Percentiles rank a stretch among this genome's conserved stretches.
Evolutionary conservation across 2,113 vertebrate species (phyloP).

Genomic region (Oxygymnocypris stewartii): DNA sequence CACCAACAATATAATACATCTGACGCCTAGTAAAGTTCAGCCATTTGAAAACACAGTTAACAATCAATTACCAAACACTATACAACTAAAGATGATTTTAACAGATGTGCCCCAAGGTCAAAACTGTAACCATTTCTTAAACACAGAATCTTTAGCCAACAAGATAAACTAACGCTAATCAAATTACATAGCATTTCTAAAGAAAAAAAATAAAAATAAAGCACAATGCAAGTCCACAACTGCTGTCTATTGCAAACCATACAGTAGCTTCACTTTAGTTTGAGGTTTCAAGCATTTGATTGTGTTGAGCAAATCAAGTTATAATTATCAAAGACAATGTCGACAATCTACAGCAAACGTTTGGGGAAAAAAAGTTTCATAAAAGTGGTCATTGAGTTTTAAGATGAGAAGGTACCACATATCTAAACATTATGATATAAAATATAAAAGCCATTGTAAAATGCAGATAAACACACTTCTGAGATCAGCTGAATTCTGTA

Average conservation of each 20-base stretch:
- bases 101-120: slow-evolving; percentile 47
- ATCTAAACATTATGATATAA: neutral
- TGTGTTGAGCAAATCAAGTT: neutral
- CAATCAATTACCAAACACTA: slow-evolving; percentile 52
- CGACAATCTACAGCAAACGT: neutral
- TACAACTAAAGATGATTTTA: slow-evolving; percentile 33
- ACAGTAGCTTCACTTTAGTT: neutral
- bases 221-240: neutral
- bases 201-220: neutral
- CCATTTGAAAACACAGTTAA: slow-evolving; percentile 46
- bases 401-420: neutral
- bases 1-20: slow-evolving; percentile 56
- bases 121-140: slow-evolving; percentile 20
- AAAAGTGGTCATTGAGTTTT: neutral
- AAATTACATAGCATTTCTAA: neutral
- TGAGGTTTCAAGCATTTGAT: neutral
- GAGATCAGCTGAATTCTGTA: too few relatives aligned
- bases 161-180: neutral
- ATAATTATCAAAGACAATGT: neutral
- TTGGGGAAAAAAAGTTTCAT: neutral
- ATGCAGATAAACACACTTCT: neutral
- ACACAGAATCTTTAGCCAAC: slow-evolving; percentile 2
- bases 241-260: neutral
- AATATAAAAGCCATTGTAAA: neutral
- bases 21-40: slow-evolving; percentile 48